phyloP scores from a whole-genome alignment of 2,888 invertebrate genomes.

The Nomada goodeniana region DNA sequence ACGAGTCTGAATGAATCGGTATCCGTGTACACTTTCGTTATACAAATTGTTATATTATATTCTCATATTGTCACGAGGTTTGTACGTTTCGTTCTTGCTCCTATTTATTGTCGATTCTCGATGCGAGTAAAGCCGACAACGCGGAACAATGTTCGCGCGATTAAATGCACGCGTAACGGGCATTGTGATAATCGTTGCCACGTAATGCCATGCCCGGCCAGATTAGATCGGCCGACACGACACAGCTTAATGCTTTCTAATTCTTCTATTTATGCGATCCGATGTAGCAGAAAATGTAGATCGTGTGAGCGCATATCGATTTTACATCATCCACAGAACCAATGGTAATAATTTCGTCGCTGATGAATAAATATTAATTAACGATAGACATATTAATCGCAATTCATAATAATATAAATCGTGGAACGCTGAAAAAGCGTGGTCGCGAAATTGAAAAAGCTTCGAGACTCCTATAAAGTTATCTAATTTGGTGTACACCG shows the following conservation, averaged over 20 bases:
- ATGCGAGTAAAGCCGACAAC: background rate
- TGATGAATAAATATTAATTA: background rate
- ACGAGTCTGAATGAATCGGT: conserved; percentile 1
- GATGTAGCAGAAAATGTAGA: conserved; percentile 33
- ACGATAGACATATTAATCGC: too few relatives aligned
- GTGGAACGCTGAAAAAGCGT: background rate
- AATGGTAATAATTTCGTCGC: conserved; percentile 15
- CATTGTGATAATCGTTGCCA: conserved; percentile 10
- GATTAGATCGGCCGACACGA: conserved; percentile 21
- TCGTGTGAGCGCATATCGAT: conserved; percentile 18
- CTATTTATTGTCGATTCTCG: background rate
- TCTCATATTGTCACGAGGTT: conserved; percentile 15
- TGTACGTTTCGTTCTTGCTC: background rate
- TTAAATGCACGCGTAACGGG: conserved; percentile 7
- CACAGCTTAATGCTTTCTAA: conserved; percentile 9
- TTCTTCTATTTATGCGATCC: conserved; percentile 24
- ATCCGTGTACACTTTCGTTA: background rate
- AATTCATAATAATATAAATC: too few relatives aligned
- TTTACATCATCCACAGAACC: conserved; percentile 8
- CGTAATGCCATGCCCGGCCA: conserved; percentile 2
- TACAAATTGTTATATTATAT: conserved; percentile 13
- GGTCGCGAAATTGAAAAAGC: conserved; percentile 22
- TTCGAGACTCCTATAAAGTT: conserved; percentile 14
- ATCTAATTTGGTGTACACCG: conserved; percentile 22
- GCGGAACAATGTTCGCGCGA: background rate